Evolutionary conservation across 2,888 invertebrate species (phyloP).

Genomic region (Drosophila incognita): DNA sequence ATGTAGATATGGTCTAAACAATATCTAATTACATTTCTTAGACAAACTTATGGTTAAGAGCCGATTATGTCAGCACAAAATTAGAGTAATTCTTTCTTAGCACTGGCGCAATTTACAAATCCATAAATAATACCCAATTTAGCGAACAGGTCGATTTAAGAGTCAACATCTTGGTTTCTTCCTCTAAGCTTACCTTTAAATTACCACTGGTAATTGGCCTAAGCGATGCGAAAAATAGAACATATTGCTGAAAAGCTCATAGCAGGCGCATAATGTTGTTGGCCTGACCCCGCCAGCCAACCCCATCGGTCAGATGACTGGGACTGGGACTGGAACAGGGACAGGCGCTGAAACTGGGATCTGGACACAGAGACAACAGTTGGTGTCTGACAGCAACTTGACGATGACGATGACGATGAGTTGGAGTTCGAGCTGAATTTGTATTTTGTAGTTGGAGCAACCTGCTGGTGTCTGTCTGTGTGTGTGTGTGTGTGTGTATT

Average conservation of each 20-base stretch:
- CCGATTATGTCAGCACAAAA: neutral
- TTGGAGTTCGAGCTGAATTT: constrained; percentile 24
- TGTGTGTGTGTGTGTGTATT: constrained; percentile 18
- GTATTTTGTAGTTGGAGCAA: constrained; percentile 45
- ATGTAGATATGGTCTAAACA: neutral
- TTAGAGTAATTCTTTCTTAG: neutral
- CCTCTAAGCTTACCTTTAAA: constrained; percentile 42
- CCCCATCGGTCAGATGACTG: constrained; percentile 62
- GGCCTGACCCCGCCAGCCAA: constrained; percentile 69
- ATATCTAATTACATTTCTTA: neutral
- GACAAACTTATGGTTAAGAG: too few relatives aligned
- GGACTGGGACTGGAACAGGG: neutral
- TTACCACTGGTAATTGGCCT: constrained; percentile 52
- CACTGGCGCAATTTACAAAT: constrained; percentile 1
- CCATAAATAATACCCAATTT: constrained; percentile 28
- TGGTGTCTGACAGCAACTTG: constrained; percentile 78
- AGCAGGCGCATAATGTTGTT: constrained; percentile 67
- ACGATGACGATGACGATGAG: constrained; percentile 58
- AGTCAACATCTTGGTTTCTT: neutral
- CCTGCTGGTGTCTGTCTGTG: constrained; percentile 34
- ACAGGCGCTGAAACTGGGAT: constrained; percentile 11
- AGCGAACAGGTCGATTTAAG: constrained; percentile 17
- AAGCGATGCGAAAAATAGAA: constrained; percentile 66
- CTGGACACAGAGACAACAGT: constrained; percentile 66
- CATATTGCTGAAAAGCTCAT: constrained; percentile 74